Evolutionary conservation across 2,888 invertebrate species (phyloP).

Genomic region (Trissoscelio sp.): DNA sequence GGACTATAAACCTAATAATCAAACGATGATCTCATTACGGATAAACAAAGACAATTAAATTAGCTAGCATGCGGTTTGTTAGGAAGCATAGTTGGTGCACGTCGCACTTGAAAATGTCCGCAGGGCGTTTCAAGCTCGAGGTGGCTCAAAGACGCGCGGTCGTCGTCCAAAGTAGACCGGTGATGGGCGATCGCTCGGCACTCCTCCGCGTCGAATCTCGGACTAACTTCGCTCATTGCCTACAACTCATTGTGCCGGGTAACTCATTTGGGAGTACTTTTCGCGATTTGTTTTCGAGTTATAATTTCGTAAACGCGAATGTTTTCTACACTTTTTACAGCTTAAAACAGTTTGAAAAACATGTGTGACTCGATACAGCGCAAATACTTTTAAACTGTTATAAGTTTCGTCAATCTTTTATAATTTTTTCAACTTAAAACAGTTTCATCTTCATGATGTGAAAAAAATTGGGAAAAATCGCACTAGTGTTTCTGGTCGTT

Average conservation of each 20-base stretch:
- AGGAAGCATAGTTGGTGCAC: slow-evolving; percentile 67
- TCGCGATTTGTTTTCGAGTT: too few species aligned
- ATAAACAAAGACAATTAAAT: slow-evolving; percentile 82
- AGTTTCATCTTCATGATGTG: too few species aligned
- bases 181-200: slow-evolving; percentile 56
- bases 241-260: slow-evolving; percentile 51
- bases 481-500: too few species aligned
- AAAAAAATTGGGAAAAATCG: too few species aligned
- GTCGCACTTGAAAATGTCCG: slow-evolving; percentile 39
- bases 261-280: too few species aligned
- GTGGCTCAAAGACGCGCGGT: slow-evolving; percentile 68
- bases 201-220: slow-evolving; percentile 59
- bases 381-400: too few species aligned
- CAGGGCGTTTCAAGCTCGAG: slow-evolving; percentile 49
- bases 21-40: slow-evolving; percentile 83
- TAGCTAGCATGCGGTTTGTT: slow-evolving; percentile 76
- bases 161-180: slow-evolving; percentile 61
- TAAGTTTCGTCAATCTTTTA: too few species aligned
- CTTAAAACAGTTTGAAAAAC: too few species aligned
- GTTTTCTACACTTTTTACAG: too few species aligned
- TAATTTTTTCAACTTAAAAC: too few species aligned
- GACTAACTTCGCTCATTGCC: slow-evolving; percentile 53
- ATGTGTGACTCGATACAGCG: too few species aligned
- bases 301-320: too few species aligned
- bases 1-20: slow-evolving; percentile 83